phyloP scores from a whole-genome alignment of 2,113 vertebrate species.

The Megaceryle maxima region DNA sequence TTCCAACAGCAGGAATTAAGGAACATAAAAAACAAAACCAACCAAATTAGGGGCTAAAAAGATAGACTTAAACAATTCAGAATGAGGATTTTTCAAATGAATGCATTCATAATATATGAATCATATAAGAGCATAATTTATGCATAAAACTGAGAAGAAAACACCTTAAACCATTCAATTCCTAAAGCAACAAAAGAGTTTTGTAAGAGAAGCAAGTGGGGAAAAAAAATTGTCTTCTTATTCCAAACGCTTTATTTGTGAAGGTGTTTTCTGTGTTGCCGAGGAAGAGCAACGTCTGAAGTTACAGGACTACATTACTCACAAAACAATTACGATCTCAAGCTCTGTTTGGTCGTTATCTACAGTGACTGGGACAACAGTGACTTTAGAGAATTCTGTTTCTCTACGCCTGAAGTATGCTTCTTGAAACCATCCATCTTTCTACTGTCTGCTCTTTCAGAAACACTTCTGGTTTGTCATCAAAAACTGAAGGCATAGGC shows the following conservation, averaged over 20 bases:
- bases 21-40: background rate
- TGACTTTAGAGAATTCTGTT: background rate
- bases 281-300: background rate
- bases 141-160: background rate
- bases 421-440: background rate
- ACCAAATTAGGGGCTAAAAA: background rate
- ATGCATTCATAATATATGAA: background rate
- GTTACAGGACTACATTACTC: background rate
- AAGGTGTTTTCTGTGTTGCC: background rate
- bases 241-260: conserved; percentile 46
- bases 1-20: background rate
- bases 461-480: background rate
- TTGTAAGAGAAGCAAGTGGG: background rate
- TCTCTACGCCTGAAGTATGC: background rate
- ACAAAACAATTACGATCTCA: background rate
- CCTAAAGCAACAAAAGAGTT: background rate
- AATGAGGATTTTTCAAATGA: background rate
- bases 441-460: background rate
- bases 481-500: background rate
- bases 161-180: background rate
- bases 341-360: background rate
- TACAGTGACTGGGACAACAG: background rate
- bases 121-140: background rate
- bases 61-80: background rate
- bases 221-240: background rate